Evolutionary conservation across 2,888 invertebrate genomes (phyloP).

Genomic region (Neocrepidodera transversa): DNA sequence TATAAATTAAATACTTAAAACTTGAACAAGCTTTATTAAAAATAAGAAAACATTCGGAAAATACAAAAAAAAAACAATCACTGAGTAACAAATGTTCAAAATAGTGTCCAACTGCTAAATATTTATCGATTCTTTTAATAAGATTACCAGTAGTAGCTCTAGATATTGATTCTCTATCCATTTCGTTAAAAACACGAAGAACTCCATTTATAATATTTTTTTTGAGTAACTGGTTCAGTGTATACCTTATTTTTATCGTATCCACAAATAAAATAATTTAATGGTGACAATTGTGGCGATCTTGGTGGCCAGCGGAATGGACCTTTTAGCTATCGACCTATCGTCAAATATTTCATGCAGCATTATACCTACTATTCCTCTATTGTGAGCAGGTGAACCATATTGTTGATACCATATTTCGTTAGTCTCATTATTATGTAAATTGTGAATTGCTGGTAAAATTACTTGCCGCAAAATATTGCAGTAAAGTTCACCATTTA

Average conservation of each 20-base stretch:
- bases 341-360: conserved; percentile 8
- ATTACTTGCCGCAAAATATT: not conserved
- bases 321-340: conserved; percentile 8
- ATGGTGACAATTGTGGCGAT: conserved; percentile 12
- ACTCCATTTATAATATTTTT: not conserved
- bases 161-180: not conserved
- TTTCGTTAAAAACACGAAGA: not conserved
- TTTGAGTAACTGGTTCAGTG: not conserved
- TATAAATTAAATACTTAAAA: too few species aligned
- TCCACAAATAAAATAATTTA: conserved; percentile 17
- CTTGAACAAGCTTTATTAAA: too few species aligned
- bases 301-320: conserved; percentile 4
- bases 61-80: too few species aligned
- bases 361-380: not conserved
- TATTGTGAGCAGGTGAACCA: conserved; percentile 1
- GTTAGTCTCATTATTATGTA: not conserved
- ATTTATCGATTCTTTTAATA: not conserved
- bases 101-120: not conserved
- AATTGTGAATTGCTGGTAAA: not conserved
- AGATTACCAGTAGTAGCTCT: not conserved
- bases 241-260: conserved; percentile 19
- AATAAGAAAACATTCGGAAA: too few species aligned
- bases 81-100: too few species aligned
- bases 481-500: not conserved
- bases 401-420: not conserved